Evolutionary conservation across 2,113 vertebrate genomes (phyloP).

Genomic region (Etheostoma cragini): DNA sequence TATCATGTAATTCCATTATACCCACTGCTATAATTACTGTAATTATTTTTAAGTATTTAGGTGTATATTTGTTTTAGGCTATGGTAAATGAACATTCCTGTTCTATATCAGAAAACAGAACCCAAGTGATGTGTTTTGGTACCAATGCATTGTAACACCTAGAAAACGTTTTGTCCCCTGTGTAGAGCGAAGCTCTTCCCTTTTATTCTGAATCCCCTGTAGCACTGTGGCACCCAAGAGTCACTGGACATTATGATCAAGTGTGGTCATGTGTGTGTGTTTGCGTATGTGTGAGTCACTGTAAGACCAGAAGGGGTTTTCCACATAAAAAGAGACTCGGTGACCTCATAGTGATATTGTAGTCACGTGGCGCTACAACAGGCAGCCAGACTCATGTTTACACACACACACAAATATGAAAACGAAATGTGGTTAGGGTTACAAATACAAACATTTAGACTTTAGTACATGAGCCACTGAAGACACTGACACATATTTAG

Average conservation of each 20-base stretch:
- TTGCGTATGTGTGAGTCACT: constrained; percentile 51
- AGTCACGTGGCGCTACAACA: constrained; percentile 61
- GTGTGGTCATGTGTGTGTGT: constrained; percentile 34
- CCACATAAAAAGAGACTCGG: constrained; percentile 67
- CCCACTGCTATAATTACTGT: too few relatives aligned
- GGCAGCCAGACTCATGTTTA: constrained; percentile 37
- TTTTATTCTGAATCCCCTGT: constrained; percentile 35
- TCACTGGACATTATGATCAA: constrained; percentile 50
- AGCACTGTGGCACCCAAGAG: constrained; percentile 26
- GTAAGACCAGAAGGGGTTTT: constrained; percentile 78
- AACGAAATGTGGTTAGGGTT: background rate
- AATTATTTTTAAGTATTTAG: background rate
- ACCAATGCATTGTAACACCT: background rate
- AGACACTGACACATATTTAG: background rate
- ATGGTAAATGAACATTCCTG: background rate
- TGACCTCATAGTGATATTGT: constrained; percentile 73
- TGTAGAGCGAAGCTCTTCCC: background rate
- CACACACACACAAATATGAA: constrained; percentile 6
- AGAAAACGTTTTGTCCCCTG: background rate
- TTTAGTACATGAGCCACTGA: background rate
- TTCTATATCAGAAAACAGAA: background rate
- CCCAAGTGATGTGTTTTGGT: background rate
- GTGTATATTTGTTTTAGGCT: background rate
- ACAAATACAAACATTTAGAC: background rate
- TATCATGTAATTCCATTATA: too few relatives aligned